Evolutionary conservation across 2,888 invertebrate species (phyloP), one percentile per base, ranked within the genome.

Genomic region (Galerucella calmariensis): DNA sequence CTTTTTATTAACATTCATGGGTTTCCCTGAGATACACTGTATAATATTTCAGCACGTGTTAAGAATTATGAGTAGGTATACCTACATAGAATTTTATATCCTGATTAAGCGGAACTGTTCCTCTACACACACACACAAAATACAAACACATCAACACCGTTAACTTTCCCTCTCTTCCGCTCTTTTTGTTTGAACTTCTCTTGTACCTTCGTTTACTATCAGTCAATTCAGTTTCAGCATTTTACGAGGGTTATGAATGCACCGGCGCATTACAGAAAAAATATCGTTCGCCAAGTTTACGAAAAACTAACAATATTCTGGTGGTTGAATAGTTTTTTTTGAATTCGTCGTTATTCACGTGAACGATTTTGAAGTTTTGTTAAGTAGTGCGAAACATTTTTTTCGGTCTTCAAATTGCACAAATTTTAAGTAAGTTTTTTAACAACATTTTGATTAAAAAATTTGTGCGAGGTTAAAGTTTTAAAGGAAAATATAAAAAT

Each of bases 91-190:
- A 41, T 16, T 56, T 41, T 61, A 62, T 62, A 41, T 62, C 62
- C 62, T 62, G 62, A 62, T 41, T n/a, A n/a, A n/a, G 9, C 46
- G 63, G 63, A 65, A 46, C 63, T 63, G 44, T 35, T 61, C 61
- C 27, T 27, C 16, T 8, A 56, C 20, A 56, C 9, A 10, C 9
- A 10, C 24, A 12, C 16, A 59, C 20, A 20, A 59, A 27, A 27
- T 41, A 41, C 35, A 41, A 41, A 41, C 35, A 41, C 35, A 41
- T 41, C 35, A 41, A 41, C 8, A 27, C 41, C 16, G 46, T 46
- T 46, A 65, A 65, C 63, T 65, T 65, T 65, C 63, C 63, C 63
- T 65, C 63, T 65, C 41, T 65, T 9, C 63, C 63, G 20, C 10
- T 65, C 46, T 65, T 65, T 65, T 20, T 46, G n/a, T 16, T 44